Conservation (phyloP, 2,797 vertebrate genomes). For the Leucoraja ocellata region DNA sequence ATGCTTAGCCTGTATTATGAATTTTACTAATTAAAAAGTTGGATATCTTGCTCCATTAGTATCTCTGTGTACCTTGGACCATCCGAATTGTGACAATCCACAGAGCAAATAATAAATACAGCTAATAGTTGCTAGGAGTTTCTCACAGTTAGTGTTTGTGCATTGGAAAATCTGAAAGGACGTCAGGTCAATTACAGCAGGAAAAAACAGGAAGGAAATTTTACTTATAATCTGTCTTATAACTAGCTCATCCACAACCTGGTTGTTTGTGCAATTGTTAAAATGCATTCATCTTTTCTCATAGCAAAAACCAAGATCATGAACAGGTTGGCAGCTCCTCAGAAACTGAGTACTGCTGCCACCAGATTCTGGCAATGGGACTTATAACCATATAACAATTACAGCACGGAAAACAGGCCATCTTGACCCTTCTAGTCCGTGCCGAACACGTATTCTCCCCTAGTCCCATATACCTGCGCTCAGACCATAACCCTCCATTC, state of each 20-base stretch:
- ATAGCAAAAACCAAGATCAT: not conserved
- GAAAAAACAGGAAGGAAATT: not conserved
- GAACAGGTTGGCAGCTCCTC: not conserved
- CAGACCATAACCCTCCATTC: too few relatives aligned
- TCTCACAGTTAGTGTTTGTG: not conserved
- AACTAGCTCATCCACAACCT: not conserved
- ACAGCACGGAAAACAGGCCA: too few relatives aligned
- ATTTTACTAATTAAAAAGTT: not conserved
- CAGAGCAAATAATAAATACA: not conserved
- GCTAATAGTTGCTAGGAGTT: not conserved
- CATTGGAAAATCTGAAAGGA: not conserved
- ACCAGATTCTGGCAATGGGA: not conserved
- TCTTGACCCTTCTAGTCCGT: too few relatives aligned
- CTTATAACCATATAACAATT: not conserved
- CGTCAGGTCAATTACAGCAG: not conserved
- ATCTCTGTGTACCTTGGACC: too few relatives aligned
- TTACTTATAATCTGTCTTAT: not conserved
- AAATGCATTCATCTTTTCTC: not conserved
- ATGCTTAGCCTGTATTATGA: not conserved
- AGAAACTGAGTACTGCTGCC: not conserved
- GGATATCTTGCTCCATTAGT: too few relatives aligned
- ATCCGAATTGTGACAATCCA: not conserved
- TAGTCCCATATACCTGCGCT: too few relatives aligned
- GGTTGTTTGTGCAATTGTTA: not conserved
- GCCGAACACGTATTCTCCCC: too few relatives aligned